These are phyloP conservation scores for Erythrolamprus reginae DNA, from an alignment of 2,113 vertebrate genomes.

Conservation along the genomic window DNA sequence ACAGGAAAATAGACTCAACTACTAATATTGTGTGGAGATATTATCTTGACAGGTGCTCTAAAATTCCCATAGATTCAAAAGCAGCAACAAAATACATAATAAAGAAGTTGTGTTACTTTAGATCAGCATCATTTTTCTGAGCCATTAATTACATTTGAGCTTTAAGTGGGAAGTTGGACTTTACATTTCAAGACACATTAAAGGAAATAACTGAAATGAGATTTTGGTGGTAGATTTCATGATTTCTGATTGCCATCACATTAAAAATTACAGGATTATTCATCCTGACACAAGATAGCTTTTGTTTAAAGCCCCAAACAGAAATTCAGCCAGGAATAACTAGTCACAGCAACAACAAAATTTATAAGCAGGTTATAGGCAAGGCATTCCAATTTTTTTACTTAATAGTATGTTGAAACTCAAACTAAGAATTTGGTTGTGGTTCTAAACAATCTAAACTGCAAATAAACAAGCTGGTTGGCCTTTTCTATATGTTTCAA, in stretches of 20 bases:
- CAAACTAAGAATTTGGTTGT: background rate
- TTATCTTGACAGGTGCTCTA: background rate
- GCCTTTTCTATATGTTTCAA: background rate
- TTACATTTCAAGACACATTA: background rate
- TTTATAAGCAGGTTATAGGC: background rate
- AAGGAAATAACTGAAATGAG: background rate
- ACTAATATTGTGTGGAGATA: background rate
- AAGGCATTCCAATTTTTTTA: background rate
- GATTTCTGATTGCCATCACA: background rate
- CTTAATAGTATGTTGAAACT: background rate
- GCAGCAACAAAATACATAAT: background rate
- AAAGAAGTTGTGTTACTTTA: background rate
- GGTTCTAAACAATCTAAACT: background rate
- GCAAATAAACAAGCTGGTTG: background rate
- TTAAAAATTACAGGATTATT: background rate
- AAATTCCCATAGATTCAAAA: background rate
- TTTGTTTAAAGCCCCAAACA: background rate
- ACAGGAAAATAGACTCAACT: background rate
- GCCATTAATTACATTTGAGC: background rate
- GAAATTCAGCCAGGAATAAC: background rate
- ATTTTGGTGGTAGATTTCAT: background rate
- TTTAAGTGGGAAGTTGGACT: background rate
- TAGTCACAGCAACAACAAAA: background rate
- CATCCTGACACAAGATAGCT: background rate
- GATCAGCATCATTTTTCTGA: background rate